These are phyloP conservation scores for Muntiacus reevesi DNA, from an alignment of 2,113 vertebrate species.

Conservation along the genomic window DNA sequence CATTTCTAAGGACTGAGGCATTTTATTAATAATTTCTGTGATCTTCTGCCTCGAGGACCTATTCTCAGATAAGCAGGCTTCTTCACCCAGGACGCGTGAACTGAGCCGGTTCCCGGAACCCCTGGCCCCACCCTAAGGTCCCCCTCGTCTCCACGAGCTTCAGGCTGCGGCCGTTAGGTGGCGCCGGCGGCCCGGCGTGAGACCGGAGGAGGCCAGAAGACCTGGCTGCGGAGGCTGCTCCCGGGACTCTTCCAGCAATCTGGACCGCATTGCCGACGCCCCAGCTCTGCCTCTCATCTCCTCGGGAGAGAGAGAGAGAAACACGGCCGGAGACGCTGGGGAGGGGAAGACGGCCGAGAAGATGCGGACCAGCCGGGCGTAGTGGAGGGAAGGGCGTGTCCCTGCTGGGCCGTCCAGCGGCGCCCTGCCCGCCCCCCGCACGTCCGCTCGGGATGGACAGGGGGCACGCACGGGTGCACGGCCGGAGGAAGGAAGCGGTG, in stretches of 20 bases:
- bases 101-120: not conserved
- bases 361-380: not conserved
- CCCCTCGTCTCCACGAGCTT: not conserved
- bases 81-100: not conserved
- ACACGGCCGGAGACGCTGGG: not conserved
- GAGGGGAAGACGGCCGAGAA: not conserved
- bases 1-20: not conserved
- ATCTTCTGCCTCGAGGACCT: not conserved
- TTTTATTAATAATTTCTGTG: not conserved
- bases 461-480: not conserved
- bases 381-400: not conserved
- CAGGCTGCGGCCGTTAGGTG: conserved; percentile 23
- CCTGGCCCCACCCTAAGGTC: not conserved
- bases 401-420: not conserved
- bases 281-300: conserved; percentile 27
- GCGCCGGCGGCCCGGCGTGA: not conserved
- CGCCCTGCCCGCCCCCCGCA: not conserved
- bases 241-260: conserved; percentile 43
- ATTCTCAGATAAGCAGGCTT: not conserved
- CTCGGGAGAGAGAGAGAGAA: not conserved
- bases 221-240: not conserved
- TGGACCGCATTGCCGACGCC: conserved; percentile 58
- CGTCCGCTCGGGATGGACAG: not conserved
- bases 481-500: not conserved
- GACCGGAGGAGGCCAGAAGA: not conserved